Conservation (phyloP, 2,113 vertebrate genomes). For the Phasianus colchicus region DNA sequence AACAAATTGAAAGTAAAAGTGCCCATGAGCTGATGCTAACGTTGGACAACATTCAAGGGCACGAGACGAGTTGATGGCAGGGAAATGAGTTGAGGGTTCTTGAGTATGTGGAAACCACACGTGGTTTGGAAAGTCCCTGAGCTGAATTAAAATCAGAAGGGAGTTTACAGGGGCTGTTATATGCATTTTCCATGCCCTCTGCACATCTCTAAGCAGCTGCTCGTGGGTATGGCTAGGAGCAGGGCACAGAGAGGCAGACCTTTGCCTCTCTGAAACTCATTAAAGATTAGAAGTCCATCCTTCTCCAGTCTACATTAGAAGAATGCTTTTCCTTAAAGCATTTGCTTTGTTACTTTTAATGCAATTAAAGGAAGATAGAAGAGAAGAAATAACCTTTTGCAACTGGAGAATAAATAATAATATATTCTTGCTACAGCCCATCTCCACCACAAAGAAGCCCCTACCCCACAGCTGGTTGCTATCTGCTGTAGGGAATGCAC, state of each 20-base stretch:
- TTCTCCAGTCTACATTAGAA: not conserved
- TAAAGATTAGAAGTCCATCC: not conserved
- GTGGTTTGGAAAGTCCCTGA: not conserved
- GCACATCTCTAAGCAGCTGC: not conserved
- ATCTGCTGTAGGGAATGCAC: not conserved
- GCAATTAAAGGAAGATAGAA: not conserved
- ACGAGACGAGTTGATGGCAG: not conserved
- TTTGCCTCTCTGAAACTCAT: not conserved
- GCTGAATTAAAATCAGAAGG: not conserved
- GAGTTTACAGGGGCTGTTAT: not conserved
- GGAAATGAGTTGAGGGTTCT: not conserved
- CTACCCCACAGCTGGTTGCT: not conserved
- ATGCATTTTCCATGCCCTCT: not conserved
- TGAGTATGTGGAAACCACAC: not conserved
- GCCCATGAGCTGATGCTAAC: not conserved
- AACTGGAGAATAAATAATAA: not conserved
- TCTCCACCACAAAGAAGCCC: rapidly evolving
- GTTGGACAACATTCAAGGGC: not conserved
- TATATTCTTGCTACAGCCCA: not conserved
- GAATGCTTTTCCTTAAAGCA: not conserved
- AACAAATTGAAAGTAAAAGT: not conserved
- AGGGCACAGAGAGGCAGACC: not conserved
- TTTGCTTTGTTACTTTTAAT: not conserved
- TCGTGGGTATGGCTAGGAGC: not conserved
- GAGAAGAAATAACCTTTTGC: not conserved